A percentile compares a stretch with the other conserved stretches of the same genome.
Conservation (phyloP, 2,113 vertebrate genomes). For the Xyrauchen texanus region DNA sequence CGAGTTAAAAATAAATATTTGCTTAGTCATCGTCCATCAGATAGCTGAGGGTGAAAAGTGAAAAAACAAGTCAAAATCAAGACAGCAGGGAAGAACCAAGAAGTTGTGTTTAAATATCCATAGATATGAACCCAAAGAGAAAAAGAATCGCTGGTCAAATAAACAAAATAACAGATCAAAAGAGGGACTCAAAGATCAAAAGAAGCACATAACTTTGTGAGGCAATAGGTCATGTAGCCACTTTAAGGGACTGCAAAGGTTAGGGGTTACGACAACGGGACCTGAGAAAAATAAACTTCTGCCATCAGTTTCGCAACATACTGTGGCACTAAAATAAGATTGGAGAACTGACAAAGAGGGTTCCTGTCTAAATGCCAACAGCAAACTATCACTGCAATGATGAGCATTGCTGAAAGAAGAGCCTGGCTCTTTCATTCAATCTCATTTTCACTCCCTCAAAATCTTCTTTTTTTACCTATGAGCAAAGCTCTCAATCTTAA, state of each 20-base stretch:
- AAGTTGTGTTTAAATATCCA: background rate
- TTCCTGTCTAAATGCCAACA: constrained; percentile 57
- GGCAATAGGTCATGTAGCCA: background rate
- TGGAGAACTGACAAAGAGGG: constrained; percentile 56
- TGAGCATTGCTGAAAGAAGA: constrained; percentile 31
- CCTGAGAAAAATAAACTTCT: constrained; percentile 50
- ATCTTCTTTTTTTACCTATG: background rate
- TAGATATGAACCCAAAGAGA: background rate
- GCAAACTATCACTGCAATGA: no score
- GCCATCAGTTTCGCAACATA: constrained; percentile 59
- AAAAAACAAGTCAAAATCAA: constrained; percentile 6
- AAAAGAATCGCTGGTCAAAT: background rate
- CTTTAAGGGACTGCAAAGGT: background rate
- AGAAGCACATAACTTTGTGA: no score
- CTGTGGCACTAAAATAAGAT: constrained; percentile 59
- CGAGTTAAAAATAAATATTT: constrained; percentile 30
- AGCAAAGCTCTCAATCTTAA: constrained; percentile 2
- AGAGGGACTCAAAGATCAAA: background rate
- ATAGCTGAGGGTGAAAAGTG: background rate
- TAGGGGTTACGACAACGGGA: constrained; percentile 29
- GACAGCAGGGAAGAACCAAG: background rate
- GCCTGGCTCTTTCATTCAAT: background rate
- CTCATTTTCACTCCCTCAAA: background rate
- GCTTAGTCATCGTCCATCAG: constrained; percentile 17
- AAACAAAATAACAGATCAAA: constrained; percentile 5